Conservation (phyloP, 2,888 invertebrate genomes). For the Hirtodrosophila trivittata region DNA sequence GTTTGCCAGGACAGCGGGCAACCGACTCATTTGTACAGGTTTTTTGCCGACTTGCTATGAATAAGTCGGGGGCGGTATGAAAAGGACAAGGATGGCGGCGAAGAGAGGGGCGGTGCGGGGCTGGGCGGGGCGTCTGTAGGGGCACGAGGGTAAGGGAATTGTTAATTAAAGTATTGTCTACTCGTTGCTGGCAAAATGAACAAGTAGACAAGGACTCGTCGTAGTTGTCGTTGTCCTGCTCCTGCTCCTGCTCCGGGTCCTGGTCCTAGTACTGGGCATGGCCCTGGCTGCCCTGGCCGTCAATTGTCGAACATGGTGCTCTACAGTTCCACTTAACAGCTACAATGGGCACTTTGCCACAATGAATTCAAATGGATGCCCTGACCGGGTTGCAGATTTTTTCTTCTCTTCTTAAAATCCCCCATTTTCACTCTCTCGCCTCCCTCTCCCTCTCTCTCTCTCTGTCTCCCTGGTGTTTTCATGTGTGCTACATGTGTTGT, state of each 20-base stretch:
- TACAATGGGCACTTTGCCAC: conserved; percentile 80
- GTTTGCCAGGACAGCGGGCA: conserved; percentile 72
- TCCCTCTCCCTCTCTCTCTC: conserved; percentile 2
- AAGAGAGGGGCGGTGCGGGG: background rate
- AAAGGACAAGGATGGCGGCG: background rate
- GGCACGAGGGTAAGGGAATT: conserved; percentile 64
- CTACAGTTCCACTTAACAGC: conserved; percentile 81
- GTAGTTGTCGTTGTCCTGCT: conserved; percentile 10
- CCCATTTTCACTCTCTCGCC: conserved; percentile 11
- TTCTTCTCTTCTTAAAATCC: conserved; percentile 15
- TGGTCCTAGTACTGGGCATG: conserved; percentile 36
- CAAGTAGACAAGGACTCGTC: conserved; percentile 78
- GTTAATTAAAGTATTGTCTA: conserved; percentile 81
- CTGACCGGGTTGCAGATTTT: conserved; percentile 58
- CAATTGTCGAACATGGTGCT: conserved; percentile 80
- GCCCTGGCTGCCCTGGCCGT: conserved; percentile 68
- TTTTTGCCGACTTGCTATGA: conserved; percentile 46
- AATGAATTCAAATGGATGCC: conserved; percentile 80
- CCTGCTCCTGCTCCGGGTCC: conserved; percentile 22
- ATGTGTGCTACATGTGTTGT: conserved; percentile 46
- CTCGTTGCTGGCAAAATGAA: conserved; percentile 79
- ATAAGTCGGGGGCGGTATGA: conserved; percentile 40
- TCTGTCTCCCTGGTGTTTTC: conserved; percentile 9
- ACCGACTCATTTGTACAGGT: conserved; percentile 79
- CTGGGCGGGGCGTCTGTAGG: background rate